phyloP scores from a whole-genome alignment of 2,113 vertebrate species.

The Alouatta palliata region DNA sequence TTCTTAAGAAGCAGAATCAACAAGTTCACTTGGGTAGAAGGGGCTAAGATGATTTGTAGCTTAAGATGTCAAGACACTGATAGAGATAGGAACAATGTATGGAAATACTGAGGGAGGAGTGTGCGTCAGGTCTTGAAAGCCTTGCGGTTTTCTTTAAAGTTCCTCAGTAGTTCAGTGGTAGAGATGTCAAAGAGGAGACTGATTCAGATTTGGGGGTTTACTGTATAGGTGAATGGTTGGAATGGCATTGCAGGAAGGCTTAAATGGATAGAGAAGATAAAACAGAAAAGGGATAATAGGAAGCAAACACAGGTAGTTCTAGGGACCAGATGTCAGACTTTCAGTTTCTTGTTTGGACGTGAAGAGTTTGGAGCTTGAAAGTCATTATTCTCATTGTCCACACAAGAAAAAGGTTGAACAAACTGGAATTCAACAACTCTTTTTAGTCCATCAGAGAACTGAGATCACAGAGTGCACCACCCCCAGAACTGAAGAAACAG shows the following conservation, averaged over 20 bases:
- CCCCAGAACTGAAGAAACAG: background rate
- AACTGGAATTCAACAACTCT: background rate
- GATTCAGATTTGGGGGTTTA: background rate
- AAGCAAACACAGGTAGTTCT: accelerated
- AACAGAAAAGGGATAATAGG: background rate
- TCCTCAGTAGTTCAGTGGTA: background rate
- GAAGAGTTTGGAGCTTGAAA: background rate
- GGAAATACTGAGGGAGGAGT: background rate
- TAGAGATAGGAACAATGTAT: background rate
- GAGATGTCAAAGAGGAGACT: background rate
- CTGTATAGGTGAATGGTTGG: background rate
- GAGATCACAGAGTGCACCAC: accelerated
- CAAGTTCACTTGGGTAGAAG: background rate
- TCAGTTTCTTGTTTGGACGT: accelerated
- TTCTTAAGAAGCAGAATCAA: background rate
- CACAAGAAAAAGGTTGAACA: background rate
- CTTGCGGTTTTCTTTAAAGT: background rate
- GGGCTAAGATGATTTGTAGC: background rate
- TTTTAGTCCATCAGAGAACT: background rate
- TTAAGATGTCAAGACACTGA: background rate
- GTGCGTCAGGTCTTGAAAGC: background rate
- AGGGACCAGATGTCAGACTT: background rate
- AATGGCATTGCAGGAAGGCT: background rate
- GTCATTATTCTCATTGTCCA: too few species aligned
- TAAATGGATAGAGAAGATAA: background rate